These are phyloP conservation scores for Florisuga fusca DNA, from an alignment of 2,797 vertebrate species.

Conservation along the genomic window DNA sequence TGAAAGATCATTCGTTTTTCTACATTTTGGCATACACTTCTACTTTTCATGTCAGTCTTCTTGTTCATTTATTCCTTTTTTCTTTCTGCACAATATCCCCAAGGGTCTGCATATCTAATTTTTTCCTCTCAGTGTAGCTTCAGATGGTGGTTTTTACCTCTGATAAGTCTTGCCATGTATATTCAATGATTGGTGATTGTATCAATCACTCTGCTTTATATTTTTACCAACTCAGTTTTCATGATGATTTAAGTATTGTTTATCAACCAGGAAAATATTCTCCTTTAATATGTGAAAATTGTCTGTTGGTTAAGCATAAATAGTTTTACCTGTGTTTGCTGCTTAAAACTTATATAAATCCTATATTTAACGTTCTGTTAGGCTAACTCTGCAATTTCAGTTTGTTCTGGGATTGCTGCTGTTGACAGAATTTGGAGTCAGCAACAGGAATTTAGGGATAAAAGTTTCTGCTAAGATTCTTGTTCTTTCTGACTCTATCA, in stretches of 20 bases:
- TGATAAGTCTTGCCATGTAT: background rate
- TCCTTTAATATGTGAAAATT: background rate
- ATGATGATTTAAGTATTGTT: background rate
- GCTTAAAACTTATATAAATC: background rate
- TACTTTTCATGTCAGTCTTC: background rate
- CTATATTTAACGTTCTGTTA: background rate
- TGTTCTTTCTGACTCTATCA: background rate
- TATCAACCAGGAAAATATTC: background rate
- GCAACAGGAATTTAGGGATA: background rate
- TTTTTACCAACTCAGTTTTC: background rate
- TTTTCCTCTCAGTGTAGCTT: background rate
- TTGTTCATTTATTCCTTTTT: background rate
- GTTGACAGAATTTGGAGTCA: background rate
- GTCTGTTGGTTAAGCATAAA: background rate
- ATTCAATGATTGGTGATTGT: background rate
- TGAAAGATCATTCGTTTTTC: background rate
- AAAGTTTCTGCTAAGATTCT: background rate
- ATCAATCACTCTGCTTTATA: background rate
- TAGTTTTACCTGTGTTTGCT: conserved; percentile 13
- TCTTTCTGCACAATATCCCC: background rate
- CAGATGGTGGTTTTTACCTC: background rate
- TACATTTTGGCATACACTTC: background rate
- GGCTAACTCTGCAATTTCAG: background rate
- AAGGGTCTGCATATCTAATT: background rate
- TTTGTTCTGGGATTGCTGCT: background rate